phyloP scores from a whole-genome alignment of 1,140 invertebrate genomes.

The Penaeus indicus region DNA sequence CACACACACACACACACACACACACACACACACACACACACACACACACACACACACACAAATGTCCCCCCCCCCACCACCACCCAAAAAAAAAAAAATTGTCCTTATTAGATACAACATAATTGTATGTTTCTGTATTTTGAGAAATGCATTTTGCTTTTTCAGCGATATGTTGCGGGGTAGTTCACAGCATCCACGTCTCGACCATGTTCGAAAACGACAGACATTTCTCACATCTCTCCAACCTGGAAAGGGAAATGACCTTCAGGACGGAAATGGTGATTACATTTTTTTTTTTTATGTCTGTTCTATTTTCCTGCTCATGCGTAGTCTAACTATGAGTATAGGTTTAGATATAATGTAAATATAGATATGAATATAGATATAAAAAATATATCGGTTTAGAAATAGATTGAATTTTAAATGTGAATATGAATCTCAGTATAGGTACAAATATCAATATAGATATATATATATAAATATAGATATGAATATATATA shows the following conservation, averaged over 20 bases:
- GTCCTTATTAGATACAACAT: background rate
- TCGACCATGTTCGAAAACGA: slow-evolving; percentile 84
- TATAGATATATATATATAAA: background rate
- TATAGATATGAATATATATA: too few relatives aligned
- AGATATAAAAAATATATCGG: too few relatives aligned
- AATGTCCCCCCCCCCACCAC: background rate
- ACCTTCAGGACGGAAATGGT: slow-evolving; percentile 86
- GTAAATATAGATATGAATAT: too few relatives aligned
- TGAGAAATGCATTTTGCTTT: background rate
- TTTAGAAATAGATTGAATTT: too few relatives aligned
- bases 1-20: background rate
- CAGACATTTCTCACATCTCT: slow-evolving; percentile 85
- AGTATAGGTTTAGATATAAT: background rate
- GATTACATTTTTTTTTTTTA: slow-evolving; percentile 66
- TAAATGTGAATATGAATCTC: too few relatives aligned
- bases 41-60: background rate
- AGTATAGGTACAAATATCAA: too few relatives aligned
- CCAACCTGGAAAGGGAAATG: slow-evolving; percentile 85
- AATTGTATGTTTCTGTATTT: background rate
- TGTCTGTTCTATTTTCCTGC: background rate
- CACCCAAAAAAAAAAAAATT: background rate
- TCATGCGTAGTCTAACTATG: too few relatives aligned
- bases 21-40: background rate
- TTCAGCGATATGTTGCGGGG: slow-evolving; percentile 69
- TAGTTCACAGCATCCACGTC: slow-evolving; percentile 78